Evolutionary conservation across 2,888 invertebrate species (phyloP).

Genomic region (Leucophenga maculata): DNA sequence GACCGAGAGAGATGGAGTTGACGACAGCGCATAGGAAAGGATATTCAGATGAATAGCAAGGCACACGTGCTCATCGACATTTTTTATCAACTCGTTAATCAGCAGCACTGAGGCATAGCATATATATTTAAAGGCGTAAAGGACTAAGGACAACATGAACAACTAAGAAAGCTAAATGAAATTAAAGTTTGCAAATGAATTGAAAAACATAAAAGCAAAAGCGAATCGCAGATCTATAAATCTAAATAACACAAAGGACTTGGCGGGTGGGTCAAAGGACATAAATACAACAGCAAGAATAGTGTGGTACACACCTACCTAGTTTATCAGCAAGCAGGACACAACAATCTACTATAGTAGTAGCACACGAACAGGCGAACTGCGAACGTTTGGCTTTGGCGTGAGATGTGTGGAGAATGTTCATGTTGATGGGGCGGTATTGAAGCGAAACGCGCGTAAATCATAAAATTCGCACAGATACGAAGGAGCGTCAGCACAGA

Average conservation of each 20-base stretch:
- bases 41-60: neutral
- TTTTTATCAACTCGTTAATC: constrained; percentile 60
- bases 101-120: constrained; percentile 33
- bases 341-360: neutral
- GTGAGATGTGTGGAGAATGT: constrained; percentile 21
- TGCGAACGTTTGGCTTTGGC: constrained; percentile 24
- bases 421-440: constrained; percentile 34
- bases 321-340: constrained; percentile 22
- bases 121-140: neutral
- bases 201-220: constrained; percentile 23
- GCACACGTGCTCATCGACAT: neutral
- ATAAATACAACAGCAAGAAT: constrained; percentile 28
- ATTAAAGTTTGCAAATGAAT: constrained; percentile 34
- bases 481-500: neutral
- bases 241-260: neutral
- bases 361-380: constrained; percentile 32
- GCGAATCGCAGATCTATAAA: neutral
- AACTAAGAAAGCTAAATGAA: constrained; percentile 37
- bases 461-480: constrained; percentile 46
- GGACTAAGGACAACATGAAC: neutral
- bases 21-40: too few species aligned
- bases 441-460: constrained; percentile 50
- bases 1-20: too few species aligned
- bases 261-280: neutral
- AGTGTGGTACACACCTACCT: constrained; percentile 50